Conservation (phyloP, 2,797 vertebrate genomes). For the Benthosema pterotum region DNA sequence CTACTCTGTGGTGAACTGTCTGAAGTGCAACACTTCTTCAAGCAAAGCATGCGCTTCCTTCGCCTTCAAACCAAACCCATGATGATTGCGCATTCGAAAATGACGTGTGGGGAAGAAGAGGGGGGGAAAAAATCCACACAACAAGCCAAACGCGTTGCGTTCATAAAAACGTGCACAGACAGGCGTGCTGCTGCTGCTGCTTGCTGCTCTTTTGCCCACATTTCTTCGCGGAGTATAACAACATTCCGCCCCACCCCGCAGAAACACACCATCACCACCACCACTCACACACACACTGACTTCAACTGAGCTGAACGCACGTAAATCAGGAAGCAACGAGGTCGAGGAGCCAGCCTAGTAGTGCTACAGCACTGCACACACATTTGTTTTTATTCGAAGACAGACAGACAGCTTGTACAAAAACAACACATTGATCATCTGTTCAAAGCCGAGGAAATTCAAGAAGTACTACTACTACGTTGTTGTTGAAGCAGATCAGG, state of each 20-base stretch:
- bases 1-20: too few species aligned
- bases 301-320: too few species aligned
- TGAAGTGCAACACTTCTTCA: too few species aligned
- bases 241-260: constrained; percentile 79
- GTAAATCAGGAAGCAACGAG: constrained; percentile 80
- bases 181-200: constrained; percentile 57
- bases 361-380: too few species aligned
- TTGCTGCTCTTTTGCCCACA: constrained; percentile 52
- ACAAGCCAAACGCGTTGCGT: too few species aligned
- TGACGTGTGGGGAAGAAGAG: too few species aligned
- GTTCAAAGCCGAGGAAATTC: constrained; percentile 24
- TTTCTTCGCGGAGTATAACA: constrained; percentile 57
- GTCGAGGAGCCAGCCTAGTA: too few species aligned
- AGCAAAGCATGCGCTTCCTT: too few species aligned
- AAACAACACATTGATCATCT: not conserved
- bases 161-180: constrained; percentile 30
- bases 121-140: too few species aligned
- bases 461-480: constrained; percentile 28
- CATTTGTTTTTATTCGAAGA: constrained; percentile 37
- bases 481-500: constrained; percentile 41
- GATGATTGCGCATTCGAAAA: too few species aligned
- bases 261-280: constrained; percentile 63
- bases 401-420: constrained; percentile 3
- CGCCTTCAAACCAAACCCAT: too few species aligned
- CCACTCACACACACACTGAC: constrained; percentile 26